Evolutionary conservation across 2,888 invertebrate genomes (phyloP).

Genomic region (Limnephilus marmoratus): DNA sequence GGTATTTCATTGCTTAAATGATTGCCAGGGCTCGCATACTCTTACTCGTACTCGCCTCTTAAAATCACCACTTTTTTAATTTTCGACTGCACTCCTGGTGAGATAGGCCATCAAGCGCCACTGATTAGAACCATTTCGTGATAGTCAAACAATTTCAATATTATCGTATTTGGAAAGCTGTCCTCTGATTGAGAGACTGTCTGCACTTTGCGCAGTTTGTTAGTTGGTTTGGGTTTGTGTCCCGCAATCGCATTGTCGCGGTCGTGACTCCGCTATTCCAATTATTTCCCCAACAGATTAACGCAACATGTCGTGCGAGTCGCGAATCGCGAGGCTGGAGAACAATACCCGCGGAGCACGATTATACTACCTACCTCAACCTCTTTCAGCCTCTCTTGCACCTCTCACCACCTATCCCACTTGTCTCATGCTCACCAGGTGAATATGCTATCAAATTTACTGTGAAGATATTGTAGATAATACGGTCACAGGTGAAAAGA

Average conservation of each 20-base stretch:
- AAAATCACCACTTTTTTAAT: too few species aligned
- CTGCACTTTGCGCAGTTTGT: background rate
- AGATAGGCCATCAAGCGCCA: too few species aligned
- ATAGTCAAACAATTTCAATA: background rate
- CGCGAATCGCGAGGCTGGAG: background rate
- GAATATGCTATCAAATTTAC: background rate
- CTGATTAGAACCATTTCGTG: too few species aligned
- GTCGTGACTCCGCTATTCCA: constrained; percentile 9
- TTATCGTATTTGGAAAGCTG: background rate
- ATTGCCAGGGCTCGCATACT: too few species aligned
- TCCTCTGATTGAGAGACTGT: background rate
- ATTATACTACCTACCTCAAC: background rate
- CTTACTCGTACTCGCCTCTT: too few species aligned
- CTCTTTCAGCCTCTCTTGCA: background rate
- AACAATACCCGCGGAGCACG: background rate
- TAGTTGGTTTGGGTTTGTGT: background rate
- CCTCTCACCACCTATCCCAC: background rate
- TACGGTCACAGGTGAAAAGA: too few species aligned
- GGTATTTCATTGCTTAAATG: too few species aligned
- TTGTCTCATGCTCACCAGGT: background rate
- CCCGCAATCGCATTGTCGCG: background rate
- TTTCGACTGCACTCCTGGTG: too few species aligned
- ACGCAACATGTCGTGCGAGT: constrained; percentile 9
- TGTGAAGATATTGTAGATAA: too few species aligned
- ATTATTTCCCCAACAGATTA: background rate